A percentile compares a stretch with the other conserved stretches of the same genome.
phyloP scores from a whole-genome alignment of 2,113 vertebrate genomes.

The Tautogolabrus adspersus region DNA sequence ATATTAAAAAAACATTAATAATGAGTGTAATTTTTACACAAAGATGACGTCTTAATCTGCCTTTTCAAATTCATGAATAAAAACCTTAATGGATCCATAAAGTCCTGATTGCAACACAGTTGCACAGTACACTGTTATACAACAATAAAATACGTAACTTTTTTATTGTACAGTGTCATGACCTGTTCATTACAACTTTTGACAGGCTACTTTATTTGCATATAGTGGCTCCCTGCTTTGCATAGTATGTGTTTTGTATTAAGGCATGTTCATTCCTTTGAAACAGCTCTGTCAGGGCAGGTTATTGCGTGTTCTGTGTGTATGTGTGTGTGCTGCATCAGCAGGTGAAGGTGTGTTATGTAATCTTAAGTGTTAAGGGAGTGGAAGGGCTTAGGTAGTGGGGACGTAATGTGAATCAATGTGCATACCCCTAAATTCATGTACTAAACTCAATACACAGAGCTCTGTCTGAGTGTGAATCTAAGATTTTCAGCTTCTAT shows the following conservation, averaged over 20 bases:
- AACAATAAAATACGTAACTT: no score
- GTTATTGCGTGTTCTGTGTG: slow-evolving; percentile 14
- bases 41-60: no score
- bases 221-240: slow-evolving; percentile 28
- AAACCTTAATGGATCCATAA: no score
- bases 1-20: no score
- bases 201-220: slow-evolving; percentile 29
- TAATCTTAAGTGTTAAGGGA: slow-evolving; percentile 4
- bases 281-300: slow-evolving; percentile 41
- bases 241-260: background rate
- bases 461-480: slow-evolving; percentile 23
- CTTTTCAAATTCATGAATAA: no score
- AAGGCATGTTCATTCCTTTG: slow-evolving; percentile 35
- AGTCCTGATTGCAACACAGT: no score
- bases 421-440: background rate
- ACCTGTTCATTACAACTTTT: background rate
- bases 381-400: background rate
- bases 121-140: no score
- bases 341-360: slow-evolving; percentile 14
- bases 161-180: background rate
- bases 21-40: no score
- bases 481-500: slow-evolving; percentile 12
- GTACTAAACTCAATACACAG: background rate
- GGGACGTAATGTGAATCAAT: background rate
- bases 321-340: background rate